Conservation (phyloP, 2,797 vertebrate genomes). For the Euthynnus affinis region DNA sequence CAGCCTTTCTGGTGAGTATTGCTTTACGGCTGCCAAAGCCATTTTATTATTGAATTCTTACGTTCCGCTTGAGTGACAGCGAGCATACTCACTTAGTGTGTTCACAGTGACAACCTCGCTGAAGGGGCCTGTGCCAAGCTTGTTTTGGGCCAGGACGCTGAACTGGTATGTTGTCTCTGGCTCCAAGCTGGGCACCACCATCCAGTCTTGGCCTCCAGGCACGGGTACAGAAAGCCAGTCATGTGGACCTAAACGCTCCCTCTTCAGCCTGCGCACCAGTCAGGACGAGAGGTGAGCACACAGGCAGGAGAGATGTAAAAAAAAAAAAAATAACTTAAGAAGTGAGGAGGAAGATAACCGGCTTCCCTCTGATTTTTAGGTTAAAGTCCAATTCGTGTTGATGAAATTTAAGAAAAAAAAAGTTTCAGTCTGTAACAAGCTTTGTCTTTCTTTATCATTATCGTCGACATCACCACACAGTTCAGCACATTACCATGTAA, state of each 20-base stretch:
- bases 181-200: slow-evolving; percentile 91
- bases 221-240: slow-evolving; percentile 93
- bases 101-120: slow-evolving; percentile 94
- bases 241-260: slow-evolving; percentile 88
- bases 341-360: not conserved
- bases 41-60: slow-evolving; percentile 21
- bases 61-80: not conserved
- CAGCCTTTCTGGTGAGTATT: not conserved
- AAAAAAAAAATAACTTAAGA: not conserved
- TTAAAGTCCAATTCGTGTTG: not conserved
- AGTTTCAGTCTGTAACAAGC: not conserved
- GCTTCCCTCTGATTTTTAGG: not conserved
- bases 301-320: slow-evolving; percentile 8
- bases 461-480: not conserved
- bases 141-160: slow-evolving; percentile 96
- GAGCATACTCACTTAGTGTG: slow-evolving; percentile 86
- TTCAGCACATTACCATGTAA: not conserved
- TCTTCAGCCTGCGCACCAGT: slow-evolving; percentile 87
- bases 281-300: slow-evolving; percentile 35
- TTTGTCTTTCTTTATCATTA: not conserved
- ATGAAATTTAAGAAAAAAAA: not conserved
- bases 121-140: slow-evolving; percentile 96
- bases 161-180: slow-evolving; percentile 94
- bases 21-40: not conserved
- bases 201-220: slow-evolving; percentile 87